Evolutionary conservation across 1,140 invertebrate genomes (phyloP).

Genomic region (Bombus confusus): DNA sequence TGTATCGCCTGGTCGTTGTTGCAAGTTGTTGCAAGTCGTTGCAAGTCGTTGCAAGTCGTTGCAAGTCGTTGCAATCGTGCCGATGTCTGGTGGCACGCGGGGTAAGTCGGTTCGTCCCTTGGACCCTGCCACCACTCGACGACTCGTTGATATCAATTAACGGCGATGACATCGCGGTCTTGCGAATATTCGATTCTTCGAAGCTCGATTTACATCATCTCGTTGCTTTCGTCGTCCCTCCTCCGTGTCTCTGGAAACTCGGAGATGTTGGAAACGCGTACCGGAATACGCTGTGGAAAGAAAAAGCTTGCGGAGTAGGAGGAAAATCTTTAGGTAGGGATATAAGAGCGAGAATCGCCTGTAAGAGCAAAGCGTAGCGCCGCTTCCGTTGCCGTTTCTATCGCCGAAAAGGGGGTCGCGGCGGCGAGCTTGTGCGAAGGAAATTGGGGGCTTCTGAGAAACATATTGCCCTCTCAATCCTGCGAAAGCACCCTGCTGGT

Average conservation of each 20-base stretch:
- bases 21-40: too few relatives aligned
- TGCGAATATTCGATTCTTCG: slow-evolving; percentile 68
- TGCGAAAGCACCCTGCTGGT: slow-evolving; percentile 49
- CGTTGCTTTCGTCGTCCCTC: too few relatives aligned
- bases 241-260: background rate
- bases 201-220: too few relatives aligned
- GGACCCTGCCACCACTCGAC: slow-evolving; percentile 28
- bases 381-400: background rate
- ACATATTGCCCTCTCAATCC: slow-evolving; percentile 71
- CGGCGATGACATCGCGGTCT: slow-evolving; percentile 56
- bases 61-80: slow-evolving; percentile 34
- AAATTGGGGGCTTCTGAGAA: slow-evolving; percentile 71
- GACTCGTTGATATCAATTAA: slow-evolving; percentile 68
- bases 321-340: background rate
- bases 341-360: background rate
- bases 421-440: slow-evolving; percentile 57
- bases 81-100: slow-evolving; percentile 5
- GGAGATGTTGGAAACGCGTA: slow-evolving; percentile 19
- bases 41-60: too few relatives aligned
- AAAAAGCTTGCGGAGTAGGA: background rate
- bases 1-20: slow-evolving; percentile 3
- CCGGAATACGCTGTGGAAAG: slow-evolving; percentile 6
- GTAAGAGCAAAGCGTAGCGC: background rate
- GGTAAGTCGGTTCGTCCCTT: slow-evolving; percentile 46
- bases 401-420: slow-evolving; percentile 50